A percentile compares a stretch with the other conserved stretches of the same genome.
These are phyloP conservation scores for Urocolius indicus DNA, from an alignment of 2,113 vertebrate genomes.

Conservation along the genomic window DNA sequence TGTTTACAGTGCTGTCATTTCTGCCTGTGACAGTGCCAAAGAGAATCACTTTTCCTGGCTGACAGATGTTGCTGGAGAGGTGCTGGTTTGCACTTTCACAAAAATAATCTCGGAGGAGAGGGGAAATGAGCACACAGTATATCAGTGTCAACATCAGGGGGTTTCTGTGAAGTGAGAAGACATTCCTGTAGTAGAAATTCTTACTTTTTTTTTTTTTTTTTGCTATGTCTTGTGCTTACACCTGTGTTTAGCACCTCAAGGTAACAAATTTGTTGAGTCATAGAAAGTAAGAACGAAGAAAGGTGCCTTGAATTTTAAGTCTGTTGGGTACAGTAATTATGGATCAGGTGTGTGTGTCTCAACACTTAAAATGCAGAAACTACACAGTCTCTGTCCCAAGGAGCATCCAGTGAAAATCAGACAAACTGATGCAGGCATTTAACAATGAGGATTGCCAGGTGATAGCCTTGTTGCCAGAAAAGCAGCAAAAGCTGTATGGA, in stretches of 20 bases:
- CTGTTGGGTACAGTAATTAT: not conserved
- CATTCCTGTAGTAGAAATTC: not conserved
- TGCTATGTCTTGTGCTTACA: not conserved
- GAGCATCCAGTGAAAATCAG: not conserved
- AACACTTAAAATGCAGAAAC: not conserved
- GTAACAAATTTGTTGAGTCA: conserved; percentile 61
- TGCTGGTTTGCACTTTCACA: not conserved
- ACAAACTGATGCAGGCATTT: not conserved
- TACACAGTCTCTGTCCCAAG: not conserved
- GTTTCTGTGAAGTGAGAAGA: not conserved
- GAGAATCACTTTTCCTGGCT: not conserved
- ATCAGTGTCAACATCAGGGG: not conserved
- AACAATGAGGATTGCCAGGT: not conserved
- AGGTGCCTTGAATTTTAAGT: conserved; percentile 23
- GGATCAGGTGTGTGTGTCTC: fast-evolving
- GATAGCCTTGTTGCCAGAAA: not conserved
- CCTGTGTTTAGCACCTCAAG: conserved; percentile 4
- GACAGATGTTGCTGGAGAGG: conserved; percentile 18
- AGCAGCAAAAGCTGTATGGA: not conserved
- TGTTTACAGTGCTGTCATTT: not conserved
- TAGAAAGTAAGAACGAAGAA: conserved; percentile 17
- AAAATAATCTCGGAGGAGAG: not conserved
- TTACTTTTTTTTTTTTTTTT: not conserved
- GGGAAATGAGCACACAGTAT: not conserved
- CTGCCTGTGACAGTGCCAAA: not conserved